phyloP scores from a whole-genome alignment of 1,140 invertebrate species.

The Diachasma alloeum region DNA sequence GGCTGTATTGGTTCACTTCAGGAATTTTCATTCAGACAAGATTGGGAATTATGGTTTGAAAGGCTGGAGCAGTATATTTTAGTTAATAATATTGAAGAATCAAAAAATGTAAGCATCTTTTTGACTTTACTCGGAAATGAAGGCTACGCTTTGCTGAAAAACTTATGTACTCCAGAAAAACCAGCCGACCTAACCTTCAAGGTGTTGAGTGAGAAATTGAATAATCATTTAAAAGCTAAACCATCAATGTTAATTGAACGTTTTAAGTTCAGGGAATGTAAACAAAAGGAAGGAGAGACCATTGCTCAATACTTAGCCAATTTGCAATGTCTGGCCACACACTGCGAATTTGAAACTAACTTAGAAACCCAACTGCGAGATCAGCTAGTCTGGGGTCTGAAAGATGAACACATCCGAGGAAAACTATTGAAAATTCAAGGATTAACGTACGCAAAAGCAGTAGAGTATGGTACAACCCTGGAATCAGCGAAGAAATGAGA shows the following conservation, averaged over 20 bases:
- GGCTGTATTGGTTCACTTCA: not conserved
- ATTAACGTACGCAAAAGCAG: too few relatives aligned
- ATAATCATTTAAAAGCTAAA: slow-evolving; percentile 40
- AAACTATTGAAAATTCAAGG: too few relatives aligned
- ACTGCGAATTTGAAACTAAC: not conserved
- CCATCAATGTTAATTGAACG: slow-evolving; percentile 40
- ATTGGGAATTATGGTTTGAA: slow-evolving; percentile 14
- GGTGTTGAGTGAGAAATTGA: slow-evolving; percentile 32
- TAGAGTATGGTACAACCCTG: too few relatives aligned
- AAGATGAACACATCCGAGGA: too few relatives aligned
- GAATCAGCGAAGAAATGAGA: too few relatives aligned
- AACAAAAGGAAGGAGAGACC: slow-evolving; percentile 35
- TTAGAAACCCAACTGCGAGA: not conserved
- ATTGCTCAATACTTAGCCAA: slow-evolving; percentile 23
- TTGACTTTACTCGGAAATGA: slow-evolving; percentile 36
- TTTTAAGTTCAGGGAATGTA: slow-evolving; percentile 42
- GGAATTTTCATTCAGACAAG: not conserved
- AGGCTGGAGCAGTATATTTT: slow-evolving; percentile 39
- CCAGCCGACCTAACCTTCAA: slow-evolving; percentile 34
- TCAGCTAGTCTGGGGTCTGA: too few relatives aligned
- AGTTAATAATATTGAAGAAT: slow-evolving; percentile 31
- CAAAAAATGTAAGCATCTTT: slow-evolving; percentile 35
- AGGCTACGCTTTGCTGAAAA: slow-evolving; percentile 38
- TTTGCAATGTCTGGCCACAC: not conserved
- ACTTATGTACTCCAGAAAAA: slow-evolving; percentile 35